Evolutionary conservation across 2,888 invertebrate species (phyloP), one percentile per base, ranked within the genome.

Genomic region (Pyrochroa serraticornis): DNA sequence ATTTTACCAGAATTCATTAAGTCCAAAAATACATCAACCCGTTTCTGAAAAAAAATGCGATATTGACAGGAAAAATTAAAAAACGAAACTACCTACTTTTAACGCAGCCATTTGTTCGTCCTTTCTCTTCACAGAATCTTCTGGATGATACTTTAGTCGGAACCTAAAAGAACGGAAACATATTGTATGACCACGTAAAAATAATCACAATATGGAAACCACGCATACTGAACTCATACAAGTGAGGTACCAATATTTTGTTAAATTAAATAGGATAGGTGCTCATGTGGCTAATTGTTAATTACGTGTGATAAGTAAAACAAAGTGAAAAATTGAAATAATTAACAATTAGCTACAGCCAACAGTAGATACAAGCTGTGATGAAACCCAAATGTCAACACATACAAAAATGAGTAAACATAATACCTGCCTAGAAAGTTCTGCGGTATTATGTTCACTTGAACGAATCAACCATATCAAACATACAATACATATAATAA

Each of bases 121-220:
- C 78, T 92, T 93, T 53, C 94, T 83, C 78, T 92, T 95, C 32
- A 91, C 85, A 48, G 93, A 93, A 75, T 98, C 97, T 79, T 96
- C 95, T 2, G 99, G 99, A 79, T 99, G 98, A 77, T 98, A 99
- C 83, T 98, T 98, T 70, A 93, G 89, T 82, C 97, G 96, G 86
- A 99, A 99, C 98, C 99, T 99, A 82, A 33, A 34, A 50, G 33
- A 13, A 31, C 32, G 30, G 10, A 37, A 46, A 46, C 42, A 41
- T 7, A 35, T 39, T 39, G 8, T 7, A 41, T 9, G 36, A 22
- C 7, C 22, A 14, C 14, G 12, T n/a, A 33, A 1, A 8, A 2
- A 39, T 2, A 34, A 22, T 45, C 39, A 56, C 39, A 50, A 35
- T 46, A 50, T 42, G 22, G 50, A 49, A 57, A 41, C 10, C 58